Conservation (phyloP, 2,113 vertebrate species). For the Callospermophilus lateralis region DNA sequence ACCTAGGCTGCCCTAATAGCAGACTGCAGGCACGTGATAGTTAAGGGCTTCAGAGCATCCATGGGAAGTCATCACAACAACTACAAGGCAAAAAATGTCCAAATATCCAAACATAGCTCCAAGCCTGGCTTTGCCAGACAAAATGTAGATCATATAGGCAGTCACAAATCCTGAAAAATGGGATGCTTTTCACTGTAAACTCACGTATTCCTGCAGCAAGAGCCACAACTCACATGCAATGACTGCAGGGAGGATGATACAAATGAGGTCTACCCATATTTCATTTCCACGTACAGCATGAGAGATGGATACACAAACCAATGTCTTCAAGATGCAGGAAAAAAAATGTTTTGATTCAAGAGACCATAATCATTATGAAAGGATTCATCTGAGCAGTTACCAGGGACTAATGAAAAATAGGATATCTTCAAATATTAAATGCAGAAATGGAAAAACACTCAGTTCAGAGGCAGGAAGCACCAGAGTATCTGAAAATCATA, state of each 20-base stretch:
- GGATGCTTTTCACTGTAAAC: slow-evolving; percentile 93
- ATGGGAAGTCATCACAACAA: slow-evolving; percentile 92
- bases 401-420: slow-evolving; percentile 91
- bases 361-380: slow-evolving; percentile 95
- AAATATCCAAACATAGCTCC: slow-evolving; percentile 92
- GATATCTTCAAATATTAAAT: slow-evolving; percentile 92
- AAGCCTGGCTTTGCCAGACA: slow-evolving; percentile 91
- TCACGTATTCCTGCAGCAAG: slow-evolving; percentile 91
- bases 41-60: slow-evolving; percentile 83
- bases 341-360: slow-evolving; percentile 93
- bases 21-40: not conserved
- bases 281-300: slow-evolving; percentile 93
- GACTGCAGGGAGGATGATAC: slow-evolving; percentile 90
- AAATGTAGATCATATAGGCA: slow-evolving; percentile 89
- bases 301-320: slow-evolving; percentile 92
- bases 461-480: slow-evolving; percentile 92
- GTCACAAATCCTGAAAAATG: slow-evolving; percentile 92
- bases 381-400: slow-evolving; percentile 93
- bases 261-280: slow-evolving; percentile 93
- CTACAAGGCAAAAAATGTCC: slow-evolving; percentile 95
- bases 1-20: too few species aligned
- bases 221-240: slow-evolving; percentile 91
- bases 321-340: slow-evolving; percentile 91
- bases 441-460: slow-evolving; percentile 92
- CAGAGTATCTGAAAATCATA: slow-evolving; percentile 86